phyloP scores from a whole-genome alignment of 2,113 vertebrate species.

The Megaceryle torquata region DNA sequence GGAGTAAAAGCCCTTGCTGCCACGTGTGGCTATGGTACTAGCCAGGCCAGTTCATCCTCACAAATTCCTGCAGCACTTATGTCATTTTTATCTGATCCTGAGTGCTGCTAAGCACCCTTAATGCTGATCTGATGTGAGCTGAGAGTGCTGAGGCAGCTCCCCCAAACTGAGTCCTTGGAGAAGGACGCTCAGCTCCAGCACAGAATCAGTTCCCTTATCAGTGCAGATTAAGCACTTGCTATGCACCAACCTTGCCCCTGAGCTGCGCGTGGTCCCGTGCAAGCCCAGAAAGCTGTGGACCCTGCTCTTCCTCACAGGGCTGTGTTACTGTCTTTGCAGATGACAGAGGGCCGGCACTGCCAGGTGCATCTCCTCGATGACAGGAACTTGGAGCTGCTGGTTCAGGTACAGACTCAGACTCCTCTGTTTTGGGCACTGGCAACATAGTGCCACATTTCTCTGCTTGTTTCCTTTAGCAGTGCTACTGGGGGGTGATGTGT shows the following conservation, averaged over 20 bases:
- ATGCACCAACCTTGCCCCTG: rapidly evolving
- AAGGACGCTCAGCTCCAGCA: not conserved
- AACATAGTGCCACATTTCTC: not conserved
- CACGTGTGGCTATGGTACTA: not conserved
- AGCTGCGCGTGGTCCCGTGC: not conserved
- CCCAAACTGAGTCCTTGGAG: not conserved
- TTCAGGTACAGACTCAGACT: conserved; percentile 82
- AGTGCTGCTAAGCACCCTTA: not conserved
- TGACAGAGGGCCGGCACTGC: conserved; percentile 94
- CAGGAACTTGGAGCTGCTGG: conserved; percentile 93
- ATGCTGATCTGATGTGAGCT: not conserved
- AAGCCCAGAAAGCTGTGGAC: rapidly evolving
- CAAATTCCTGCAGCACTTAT: not conserved
- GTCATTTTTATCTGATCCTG: not conserved
- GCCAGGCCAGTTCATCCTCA: not conserved
- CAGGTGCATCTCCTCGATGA: conserved; percentile 93
- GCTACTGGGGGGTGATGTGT: rapidly evolving
- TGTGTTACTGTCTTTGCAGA: conserved; percentile 77
- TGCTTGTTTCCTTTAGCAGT: not conserved
- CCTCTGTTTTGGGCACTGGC: rapidly evolving
- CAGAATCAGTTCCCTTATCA: rapidly evolving
- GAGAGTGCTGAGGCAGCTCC: not conserved
- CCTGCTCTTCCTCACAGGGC: not conserved
- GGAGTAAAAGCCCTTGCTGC: not conserved
- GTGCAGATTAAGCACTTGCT: not conserved